Evolutionary conservation across 2,113 vertebrate genomes (phyloP), one percentile per base, ranked within the genome.

Genomic region (Ammodytes dubius): DNA sequence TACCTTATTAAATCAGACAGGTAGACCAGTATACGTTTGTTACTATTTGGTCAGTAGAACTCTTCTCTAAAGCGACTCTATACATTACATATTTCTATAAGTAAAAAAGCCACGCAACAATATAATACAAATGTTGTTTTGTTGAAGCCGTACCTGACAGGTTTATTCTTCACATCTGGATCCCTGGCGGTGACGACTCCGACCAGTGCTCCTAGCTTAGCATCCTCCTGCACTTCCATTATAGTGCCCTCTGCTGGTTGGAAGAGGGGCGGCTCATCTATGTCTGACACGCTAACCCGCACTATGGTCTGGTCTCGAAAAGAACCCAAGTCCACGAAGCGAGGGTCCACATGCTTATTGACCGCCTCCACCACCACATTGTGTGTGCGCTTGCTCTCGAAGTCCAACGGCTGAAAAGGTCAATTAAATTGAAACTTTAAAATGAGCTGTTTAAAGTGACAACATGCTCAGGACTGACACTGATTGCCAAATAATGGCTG

Each of bases 261-360:
- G 93, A 99, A 99, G 85, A 97, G 93, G 0, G 98, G 98, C 42
- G 98, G 97, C 91, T 99, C 98, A 0, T 99, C 98, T 2, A 96
- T 89, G 0, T 99, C 97, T 2, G 96, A 95, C 83, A 99, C 97
- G 0, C 96, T 97, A 83, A 99, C 96, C 1, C 96, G 93, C 39
- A 99, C 97, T 0, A 99, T 99, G 61, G 98, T 97, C 93, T 98
- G 97, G 94, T 99, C 98, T 56, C 96, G 94, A 86, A 99, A 99
- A 8, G 98, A 96, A 69, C 97, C 98, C 87, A 99, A 91, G 93
- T 99, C 97, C 67, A 94, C 91, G 0, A 99, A 99, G 43, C 97
- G 97, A 0, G 97, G 97, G 79, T 99, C 98, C 17, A 97, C 96
- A 0, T 99, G 98, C 88, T 98, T 99, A 92, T 99, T 99, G 68